Evolutionary conservation across 2,888 invertebrate species (phyloP).

Genomic region (Galerucella calmariensis): DNA sequence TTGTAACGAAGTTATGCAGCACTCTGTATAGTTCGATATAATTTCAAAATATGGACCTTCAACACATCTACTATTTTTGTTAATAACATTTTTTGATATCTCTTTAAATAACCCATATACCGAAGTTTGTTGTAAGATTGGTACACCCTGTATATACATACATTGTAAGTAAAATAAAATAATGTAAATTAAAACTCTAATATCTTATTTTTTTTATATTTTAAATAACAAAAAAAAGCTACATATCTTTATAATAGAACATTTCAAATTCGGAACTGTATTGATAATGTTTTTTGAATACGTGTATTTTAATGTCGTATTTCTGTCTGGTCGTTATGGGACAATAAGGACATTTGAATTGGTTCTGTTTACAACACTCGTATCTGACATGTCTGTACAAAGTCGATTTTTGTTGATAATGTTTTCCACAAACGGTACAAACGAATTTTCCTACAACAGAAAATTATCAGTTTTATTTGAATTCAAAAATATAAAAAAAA

Average conservation of each 20-base stretch:
- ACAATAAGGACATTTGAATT: conserved; percentile 46
- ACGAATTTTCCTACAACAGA: conserved; percentile 26
- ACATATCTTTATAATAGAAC: conserved; percentile 34
- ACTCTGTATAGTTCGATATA: too few species aligned
- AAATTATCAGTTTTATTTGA: neutral
- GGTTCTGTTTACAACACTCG: conserved; percentile 48
- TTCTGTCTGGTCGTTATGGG: conserved; percentile 46
- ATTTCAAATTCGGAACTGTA: conserved; percentile 39
- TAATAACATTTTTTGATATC: too few species aligned
- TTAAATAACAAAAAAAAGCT: neutral
- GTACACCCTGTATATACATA: too few species aligned
- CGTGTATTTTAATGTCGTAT: conserved; percentile 49
- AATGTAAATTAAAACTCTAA: neutral
- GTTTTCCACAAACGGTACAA: conserved; percentile 78
- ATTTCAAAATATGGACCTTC: too few species aligned
- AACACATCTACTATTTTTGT: too few species aligned
- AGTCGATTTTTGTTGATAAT: conserved; percentile 73
- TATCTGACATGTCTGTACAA: conserved; percentile 46
- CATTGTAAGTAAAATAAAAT: too few species aligned
- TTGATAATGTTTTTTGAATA: conserved; percentile 44
- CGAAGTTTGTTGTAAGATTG: too few species aligned
- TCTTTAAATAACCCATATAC: too few species aligned
- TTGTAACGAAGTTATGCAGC: too few species aligned
- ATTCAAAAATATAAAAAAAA: neutral
- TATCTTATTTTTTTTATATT: neutral